phyloP scores from a whole-genome alignment of 2,888 invertebrate species.

The Halictus ligatus region DNA sequence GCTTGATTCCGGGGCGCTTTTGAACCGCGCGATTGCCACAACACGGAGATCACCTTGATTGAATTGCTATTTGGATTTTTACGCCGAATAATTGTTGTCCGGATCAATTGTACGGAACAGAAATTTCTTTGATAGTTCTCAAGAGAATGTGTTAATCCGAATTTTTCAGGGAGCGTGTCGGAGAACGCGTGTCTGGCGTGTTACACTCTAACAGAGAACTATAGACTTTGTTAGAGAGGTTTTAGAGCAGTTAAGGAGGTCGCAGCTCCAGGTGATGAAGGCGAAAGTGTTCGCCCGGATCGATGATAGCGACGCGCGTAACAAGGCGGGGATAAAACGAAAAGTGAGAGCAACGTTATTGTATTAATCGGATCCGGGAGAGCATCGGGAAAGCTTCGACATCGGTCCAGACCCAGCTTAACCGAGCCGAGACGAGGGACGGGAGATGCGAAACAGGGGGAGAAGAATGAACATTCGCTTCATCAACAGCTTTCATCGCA shows the following conservation, averaged over 20 bases:
- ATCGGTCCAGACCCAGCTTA: neutral
- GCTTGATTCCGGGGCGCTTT: neutral
- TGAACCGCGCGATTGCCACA: neutral
- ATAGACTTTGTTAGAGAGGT: neutral
- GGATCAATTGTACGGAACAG: no score
- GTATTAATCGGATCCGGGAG: conserved; percentile 34
- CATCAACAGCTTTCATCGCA: conserved; percentile 48
- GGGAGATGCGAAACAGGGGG: neutral
- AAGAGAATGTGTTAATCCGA: neutral
- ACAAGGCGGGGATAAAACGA: conserved; percentile 24
- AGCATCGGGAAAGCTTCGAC: conserved; percentile 22
- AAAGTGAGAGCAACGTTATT: conserved; percentile 29
- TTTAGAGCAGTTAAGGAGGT: neutral
- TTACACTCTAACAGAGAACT: neutral
- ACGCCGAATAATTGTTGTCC: neutral
- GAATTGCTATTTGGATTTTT: neutral
- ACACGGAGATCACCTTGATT: neutral
- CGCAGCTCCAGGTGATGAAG: conserved; percentile 6
- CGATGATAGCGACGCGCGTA: conserved; percentile 27
- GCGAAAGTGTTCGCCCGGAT: conserved; percentile 32
- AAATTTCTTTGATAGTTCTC: neutral
- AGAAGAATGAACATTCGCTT: conserved; percentile 3
- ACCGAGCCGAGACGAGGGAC: neutral
- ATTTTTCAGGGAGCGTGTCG: neutral
- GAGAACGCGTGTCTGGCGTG: neutral